phyloP scores from a whole-genome alignment of 2,797 vertebrate species.

The Xiphophorus birchmanni region DNA sequence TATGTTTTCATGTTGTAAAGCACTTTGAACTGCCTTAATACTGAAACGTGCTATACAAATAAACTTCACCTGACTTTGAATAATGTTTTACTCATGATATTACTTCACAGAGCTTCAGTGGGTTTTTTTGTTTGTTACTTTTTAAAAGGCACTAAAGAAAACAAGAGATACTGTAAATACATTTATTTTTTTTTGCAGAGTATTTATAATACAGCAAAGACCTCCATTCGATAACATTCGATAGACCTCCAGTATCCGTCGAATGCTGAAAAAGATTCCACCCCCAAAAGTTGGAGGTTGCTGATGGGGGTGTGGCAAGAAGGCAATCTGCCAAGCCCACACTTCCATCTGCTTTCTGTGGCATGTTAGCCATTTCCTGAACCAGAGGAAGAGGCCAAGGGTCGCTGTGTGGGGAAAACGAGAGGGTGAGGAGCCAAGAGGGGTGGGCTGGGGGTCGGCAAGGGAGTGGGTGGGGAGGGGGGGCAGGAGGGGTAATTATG shows the following conservation, averaged over 20 bases:
- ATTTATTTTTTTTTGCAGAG: not conserved
- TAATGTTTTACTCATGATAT: not conserved
- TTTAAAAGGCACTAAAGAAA: not conserved
- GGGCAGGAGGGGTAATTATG: constrained; percentile 19
- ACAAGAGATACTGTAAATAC: not conserved
- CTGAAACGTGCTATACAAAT: too few species aligned
- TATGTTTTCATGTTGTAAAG: too few species aligned
- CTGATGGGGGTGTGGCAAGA: constrained; percentile 50
- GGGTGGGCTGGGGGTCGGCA: constrained; percentile 6
- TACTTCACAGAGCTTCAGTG: not conserved
- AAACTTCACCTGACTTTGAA: not conserved
- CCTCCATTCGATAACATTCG: not conserved
- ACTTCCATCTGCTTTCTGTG: constrained; percentile 72
- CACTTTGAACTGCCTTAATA: too few species aligned
- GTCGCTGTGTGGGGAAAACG: constrained; percentile 60
- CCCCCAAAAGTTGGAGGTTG: constrained; percentile 40
- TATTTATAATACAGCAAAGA: constrained; percentile 5
- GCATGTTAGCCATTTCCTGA: constrained; percentile 81
- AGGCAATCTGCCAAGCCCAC: constrained; percentile 55
- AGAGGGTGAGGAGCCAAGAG: constrained; percentile 32
- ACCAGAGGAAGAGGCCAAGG: constrained; percentile 66
- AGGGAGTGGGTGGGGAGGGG: not conserved
- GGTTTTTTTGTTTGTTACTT: too few species aligned
- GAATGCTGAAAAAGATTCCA: constrained; percentile 34
- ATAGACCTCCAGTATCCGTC: constrained; percentile 12